Conservation (phyloP, 2,888 invertebrate species). For the Synanthedon vespiformis region DNA sequence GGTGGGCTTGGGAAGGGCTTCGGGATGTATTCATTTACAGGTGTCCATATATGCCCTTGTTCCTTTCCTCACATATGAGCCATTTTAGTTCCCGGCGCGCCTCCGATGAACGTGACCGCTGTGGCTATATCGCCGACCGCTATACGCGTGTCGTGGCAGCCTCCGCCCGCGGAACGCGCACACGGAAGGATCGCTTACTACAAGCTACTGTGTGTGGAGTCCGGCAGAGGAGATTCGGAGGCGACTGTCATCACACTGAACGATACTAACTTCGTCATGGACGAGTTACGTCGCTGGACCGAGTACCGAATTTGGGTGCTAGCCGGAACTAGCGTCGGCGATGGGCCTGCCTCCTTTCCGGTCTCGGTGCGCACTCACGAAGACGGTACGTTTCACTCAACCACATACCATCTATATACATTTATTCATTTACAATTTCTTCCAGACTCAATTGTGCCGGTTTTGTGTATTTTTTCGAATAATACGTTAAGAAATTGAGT, state of each 20-base stretch:
- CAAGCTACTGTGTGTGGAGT: constrained; percentile 91
- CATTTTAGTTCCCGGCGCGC: constrained; percentile 92
- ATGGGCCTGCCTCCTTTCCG: constrained; percentile 93
- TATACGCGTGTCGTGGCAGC: constrained; percentile 91
- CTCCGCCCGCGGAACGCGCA: constrained; percentile 90
- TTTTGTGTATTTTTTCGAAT: no score
- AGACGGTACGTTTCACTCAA: constrained; percentile 89
- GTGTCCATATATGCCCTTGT: constrained; percentile 12
- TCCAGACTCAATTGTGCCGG: constrained; percentile 1
- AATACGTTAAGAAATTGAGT: constrained; percentile 37
- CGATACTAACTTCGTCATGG: constrained; percentile 83
- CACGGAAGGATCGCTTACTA: constrained; percentile 95
- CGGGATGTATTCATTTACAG: constrained; percentile 43
- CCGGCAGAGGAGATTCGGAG: constrained; percentile 86
- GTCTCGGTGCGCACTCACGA: constrained; percentile 95
- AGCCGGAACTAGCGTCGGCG: constrained; percentile 96
- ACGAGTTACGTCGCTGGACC: constrained; percentile 94
- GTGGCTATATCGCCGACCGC: constrained; percentile 89
- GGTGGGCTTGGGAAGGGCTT: constrained; percentile 15
- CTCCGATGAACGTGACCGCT: constrained; percentile 94
- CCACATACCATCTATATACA: neutral
- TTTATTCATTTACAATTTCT: constrained; percentile 4
- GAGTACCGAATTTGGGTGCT: constrained; percentile 97
- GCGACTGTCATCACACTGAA: constrained; percentile 84
- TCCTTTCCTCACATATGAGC: constrained; percentile 32